These are phyloP conservation scores for Cheilinus undulatus DNA, from an alignment of 2,113 vertebrate species.

Conservation along the genomic window DNA sequence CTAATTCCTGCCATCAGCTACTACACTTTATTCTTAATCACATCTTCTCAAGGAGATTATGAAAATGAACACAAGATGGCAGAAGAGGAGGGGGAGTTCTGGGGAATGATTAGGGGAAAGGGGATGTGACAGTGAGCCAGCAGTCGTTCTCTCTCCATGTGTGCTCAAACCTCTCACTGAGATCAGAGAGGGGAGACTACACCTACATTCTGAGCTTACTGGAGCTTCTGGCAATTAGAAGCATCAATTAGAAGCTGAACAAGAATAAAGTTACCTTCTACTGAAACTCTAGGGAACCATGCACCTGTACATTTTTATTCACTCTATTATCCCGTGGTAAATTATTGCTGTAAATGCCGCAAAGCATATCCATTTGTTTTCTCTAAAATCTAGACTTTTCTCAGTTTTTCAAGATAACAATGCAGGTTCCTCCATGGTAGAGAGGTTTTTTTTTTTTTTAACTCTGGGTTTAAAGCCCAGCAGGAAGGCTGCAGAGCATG, in stretches of 20 bases:
- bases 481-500: too few species aligned
- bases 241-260: not conserved
- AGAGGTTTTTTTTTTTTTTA: too few species aligned
- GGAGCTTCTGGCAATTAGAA: not conserved
- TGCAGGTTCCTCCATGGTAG: too few species aligned
- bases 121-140: not conserved
- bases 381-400: too few species aligned
- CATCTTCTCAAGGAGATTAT: constrained; percentile 2
- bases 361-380: too few species aligned
- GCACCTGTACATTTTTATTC: too few species aligned
- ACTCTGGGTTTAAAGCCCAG: too few species aligned
- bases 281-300: too few species aligned
- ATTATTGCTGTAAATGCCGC: too few species aligned
- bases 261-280: not conserved
- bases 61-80: constrained; percentile 63
- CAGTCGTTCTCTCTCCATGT: not conserved
- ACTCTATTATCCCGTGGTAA: too few species aligned
- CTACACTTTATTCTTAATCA: not conserved
- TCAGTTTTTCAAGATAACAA: too few species aligned
- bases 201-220: not conserved
- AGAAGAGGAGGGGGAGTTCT: constrained; percentile 39
- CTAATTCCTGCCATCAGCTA: constrained; percentile 2
- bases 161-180: not conserved
- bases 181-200: not conserved
- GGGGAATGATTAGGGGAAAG: not conserved